Conservation (phyloP, 2,888 invertebrate genomes). For the Spatulosminthurus flaviceps region DNA sequence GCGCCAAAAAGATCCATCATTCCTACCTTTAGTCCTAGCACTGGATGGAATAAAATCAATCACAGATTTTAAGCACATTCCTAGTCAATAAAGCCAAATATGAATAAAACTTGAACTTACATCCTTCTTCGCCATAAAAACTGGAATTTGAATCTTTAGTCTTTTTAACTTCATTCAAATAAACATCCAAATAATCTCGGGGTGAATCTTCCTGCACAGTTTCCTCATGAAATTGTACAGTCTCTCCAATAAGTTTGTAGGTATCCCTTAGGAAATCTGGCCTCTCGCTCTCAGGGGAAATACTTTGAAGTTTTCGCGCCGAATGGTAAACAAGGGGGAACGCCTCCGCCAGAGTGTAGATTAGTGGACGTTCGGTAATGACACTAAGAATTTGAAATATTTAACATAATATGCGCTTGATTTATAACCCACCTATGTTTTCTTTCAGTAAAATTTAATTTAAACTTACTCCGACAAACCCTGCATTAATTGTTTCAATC, state of each 20-base stretch:
- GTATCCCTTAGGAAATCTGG: slow-evolving; percentile 45
- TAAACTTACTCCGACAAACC: slow-evolving; percentile 52
- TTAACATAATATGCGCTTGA: too few relatives aligned
- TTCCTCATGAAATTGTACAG: slow-evolving; percentile 52
- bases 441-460: too few relatives aligned
- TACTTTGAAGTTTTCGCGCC: slow-evolving; percentile 32
- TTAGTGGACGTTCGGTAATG: slow-evolving; percentile 34
- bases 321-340: slow-evolving; percentile 50
- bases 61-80: too few relatives aligned
- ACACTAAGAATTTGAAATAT: slow-evolving; percentile 25
- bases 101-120: too few relatives aligned
- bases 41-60: too few relatives aligned
- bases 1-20: not conserved
- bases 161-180: slow-evolving; percentile 53
- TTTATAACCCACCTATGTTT: too few relatives aligned
- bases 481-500: slow-evolving; percentile 54
- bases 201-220: slow-evolving; percentile 52
- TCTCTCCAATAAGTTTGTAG: slow-evolving; percentile 50
- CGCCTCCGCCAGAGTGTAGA: slow-evolving; percentile 35
- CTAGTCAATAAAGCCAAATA: too few relatives aligned
- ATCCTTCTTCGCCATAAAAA: slow-evolving; percentile 48
- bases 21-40: not conserved
- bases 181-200: slow-evolving; percentile 60
- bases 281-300: slow-evolving; percentile 44
- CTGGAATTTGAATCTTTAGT: slow-evolving; percentile 48